Conservation (phyloP, 2,797 vertebrate species). For the Morelia viridis region DNA sequence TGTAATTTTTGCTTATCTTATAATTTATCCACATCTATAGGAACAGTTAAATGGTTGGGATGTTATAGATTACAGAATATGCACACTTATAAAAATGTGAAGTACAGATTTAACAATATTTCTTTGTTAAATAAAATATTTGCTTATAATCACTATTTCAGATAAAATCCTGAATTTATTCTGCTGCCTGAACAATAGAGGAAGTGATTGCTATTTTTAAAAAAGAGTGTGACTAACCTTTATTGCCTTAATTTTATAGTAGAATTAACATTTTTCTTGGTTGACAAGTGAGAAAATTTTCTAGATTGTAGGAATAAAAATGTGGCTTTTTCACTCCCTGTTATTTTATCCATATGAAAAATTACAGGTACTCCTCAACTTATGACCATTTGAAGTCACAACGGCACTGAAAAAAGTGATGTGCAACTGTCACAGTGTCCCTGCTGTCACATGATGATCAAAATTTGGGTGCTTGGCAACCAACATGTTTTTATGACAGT, state of each 20-base stretch:
- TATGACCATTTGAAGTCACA: too few species aligned
- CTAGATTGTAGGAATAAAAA: too few species aligned
- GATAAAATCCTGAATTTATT: neutral
- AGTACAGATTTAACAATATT: neutral
- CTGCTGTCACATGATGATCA: too few species aligned
- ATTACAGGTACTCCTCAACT: too few species aligned
- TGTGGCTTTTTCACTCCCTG: too few species aligned
- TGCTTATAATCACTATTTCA: neutral
- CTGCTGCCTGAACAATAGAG: neutral
- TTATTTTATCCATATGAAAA: too few species aligned
- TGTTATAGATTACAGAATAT: too few species aligned
- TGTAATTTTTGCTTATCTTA: neutral
- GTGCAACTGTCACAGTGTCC: too few species aligned
- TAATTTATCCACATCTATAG: neutral
- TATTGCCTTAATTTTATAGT: neutral
- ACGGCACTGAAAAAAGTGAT: too few species aligned
- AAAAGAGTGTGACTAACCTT: neutral
- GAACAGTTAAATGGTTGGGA: neutral
- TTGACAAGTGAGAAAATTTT: neutral
- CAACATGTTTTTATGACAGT: too few species aligned
- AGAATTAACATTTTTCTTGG: neutral
- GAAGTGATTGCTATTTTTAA: neutral
- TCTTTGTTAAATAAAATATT: neutral
- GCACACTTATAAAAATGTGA: too few species aligned
- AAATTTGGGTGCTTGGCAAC: too few species aligned